Evolutionary conservation across 2,113 vertebrate species (phyloP).

Genomic region (Cephalopholis sonnerati): DNA sequence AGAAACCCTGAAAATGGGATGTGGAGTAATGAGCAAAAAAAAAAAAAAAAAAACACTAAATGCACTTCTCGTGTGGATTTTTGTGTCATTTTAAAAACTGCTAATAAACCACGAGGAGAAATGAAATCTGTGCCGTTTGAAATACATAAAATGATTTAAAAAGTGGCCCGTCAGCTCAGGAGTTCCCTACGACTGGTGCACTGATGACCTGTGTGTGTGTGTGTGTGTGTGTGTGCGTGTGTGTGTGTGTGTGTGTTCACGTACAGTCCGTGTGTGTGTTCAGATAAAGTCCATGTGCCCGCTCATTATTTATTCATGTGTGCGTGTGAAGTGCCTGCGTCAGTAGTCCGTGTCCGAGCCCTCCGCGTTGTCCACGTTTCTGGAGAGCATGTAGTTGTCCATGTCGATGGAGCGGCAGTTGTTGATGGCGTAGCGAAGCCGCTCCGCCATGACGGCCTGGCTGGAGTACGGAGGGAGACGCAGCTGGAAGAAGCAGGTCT

Average conservation of each 20-base stretch:
- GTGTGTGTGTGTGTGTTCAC: background rate
- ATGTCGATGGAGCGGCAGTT: slow-evolving; percentile 90
- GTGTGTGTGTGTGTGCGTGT: slow-evolving; percentile 4
- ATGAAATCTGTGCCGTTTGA: slow-evolving; percentile 87
- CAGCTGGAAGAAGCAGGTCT: slow-evolving; percentile 90
- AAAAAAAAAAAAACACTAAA: slow-evolving; percentile 46
- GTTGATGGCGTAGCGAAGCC: slow-evolving; percentile 89
- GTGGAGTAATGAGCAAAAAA: slow-evolving; percentile 60
- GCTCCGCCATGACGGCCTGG: slow-evolving; percentile 86
- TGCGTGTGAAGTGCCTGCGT: slow-evolving; percentile 14
- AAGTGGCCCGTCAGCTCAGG: slow-evolving; percentile 81
- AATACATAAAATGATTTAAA: slow-evolving; percentile 84
- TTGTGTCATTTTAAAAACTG: slow-evolving; percentile 75
- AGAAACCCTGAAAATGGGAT: slow-evolving; percentile 86
- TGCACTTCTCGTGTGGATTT: slow-evolving; percentile 59
- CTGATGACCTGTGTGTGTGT: slow-evolving; percentile 19
- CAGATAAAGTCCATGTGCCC: slow-evolving; percentile 10
- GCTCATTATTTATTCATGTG: background rate
- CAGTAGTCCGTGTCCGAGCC: slow-evolving; percentile 87
- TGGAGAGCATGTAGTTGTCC: slow-evolving; percentile 90
- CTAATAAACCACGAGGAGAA: slow-evolving; percentile 90
- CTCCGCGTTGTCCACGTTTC: slow-evolving; percentile 86
- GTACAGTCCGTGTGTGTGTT: background rate
- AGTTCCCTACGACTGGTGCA: slow-evolving; percentile 53
- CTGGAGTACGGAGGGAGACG: slow-evolving; percentile 88